Conservation (phyloP, 2,797 vertebrate species). For the Poecile montanus region DNA sequence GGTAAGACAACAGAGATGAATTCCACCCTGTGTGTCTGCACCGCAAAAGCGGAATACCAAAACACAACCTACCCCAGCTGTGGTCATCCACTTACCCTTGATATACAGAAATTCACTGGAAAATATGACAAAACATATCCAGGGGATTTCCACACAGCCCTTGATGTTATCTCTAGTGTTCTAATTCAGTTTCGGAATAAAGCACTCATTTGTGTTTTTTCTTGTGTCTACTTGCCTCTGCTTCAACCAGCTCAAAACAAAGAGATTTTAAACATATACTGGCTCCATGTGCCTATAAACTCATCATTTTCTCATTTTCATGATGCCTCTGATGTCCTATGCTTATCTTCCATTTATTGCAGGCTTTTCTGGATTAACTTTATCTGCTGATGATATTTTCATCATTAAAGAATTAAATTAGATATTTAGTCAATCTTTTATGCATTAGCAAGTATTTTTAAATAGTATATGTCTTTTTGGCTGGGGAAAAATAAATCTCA, state of each 20-base stretch:
- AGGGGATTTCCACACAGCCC: constrained; percentile 60
- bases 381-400: not conserved
- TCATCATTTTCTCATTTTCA: not conserved
- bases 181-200: constrained; percentile 37
- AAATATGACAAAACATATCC: constrained; percentile 28
- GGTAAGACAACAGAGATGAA: not conserved
- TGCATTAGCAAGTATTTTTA: not conserved
- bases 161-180: constrained; percentile 60
- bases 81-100: constrained; percentile 44
- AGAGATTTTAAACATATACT: constrained; percentile 13
- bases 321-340: not conserved
- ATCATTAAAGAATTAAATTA: not conserved
- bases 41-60: not conserved
- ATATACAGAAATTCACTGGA: constrained; percentile 19
- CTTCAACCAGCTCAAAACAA: constrained; percentile 34
- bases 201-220: constrained; percentile 48
- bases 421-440: not conserved
- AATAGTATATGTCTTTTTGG: not conserved
- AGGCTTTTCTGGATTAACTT: not conserved
- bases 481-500: not conserved
- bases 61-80: not conserved
- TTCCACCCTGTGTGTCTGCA: not conserved
- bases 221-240: constrained; percentile 61
- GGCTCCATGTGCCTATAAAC: not conserved
- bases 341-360: not conserved